Evolutionary conservation across 1,140 invertebrate species (phyloP), one percentile per base, ranked within the genome.

Genomic region (Homarus americanus): DNA sequence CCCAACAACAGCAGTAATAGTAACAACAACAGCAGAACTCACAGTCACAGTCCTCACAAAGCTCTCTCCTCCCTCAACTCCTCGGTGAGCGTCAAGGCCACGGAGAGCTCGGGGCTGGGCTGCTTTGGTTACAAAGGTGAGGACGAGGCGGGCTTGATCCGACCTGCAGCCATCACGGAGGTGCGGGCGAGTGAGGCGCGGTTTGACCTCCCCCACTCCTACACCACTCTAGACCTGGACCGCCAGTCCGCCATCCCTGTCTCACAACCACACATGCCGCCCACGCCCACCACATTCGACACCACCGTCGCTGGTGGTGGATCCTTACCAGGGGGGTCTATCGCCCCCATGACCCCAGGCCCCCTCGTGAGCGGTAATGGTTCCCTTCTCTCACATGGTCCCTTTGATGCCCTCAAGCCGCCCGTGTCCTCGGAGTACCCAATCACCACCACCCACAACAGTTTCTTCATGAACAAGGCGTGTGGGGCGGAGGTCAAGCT

Each of bases 341-440:
- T 91, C 53, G 66, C 88, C 12, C 49, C 88, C n/a, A 91, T 83
- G 88, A 91, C 88, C 44, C 82, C 87, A 5, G 87, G 87, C 40
- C 34, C 80, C 10, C 78, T 89, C 17, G 87, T 82, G 58, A 41
- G 73, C 40, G 80, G 41, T 58, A 83, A 76, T 32, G 72, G 41
- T n/a, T 53, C 92, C 49, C 94, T 95, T 92, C 93, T 94, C 84
- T 75, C 95, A 94, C 94, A 94, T 94, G 94, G 94, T 15, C 86
- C 91, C 73, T 88, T 89, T 63, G 91, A 91, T 73, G n/a, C 80
- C 82, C 90, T 92, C n/a, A 92, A 92, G 58, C 91, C 92, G 12
- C 84, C 90, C 5, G 86, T 82, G 36, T 80, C 90, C 84, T 84
- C 90, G 17, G 69, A 94, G 95, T 93, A 93, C 96, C 94, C 94